Conservation (phyloP, 2,888 invertebrate genomes). For the Vanessa cardui region DNA sequence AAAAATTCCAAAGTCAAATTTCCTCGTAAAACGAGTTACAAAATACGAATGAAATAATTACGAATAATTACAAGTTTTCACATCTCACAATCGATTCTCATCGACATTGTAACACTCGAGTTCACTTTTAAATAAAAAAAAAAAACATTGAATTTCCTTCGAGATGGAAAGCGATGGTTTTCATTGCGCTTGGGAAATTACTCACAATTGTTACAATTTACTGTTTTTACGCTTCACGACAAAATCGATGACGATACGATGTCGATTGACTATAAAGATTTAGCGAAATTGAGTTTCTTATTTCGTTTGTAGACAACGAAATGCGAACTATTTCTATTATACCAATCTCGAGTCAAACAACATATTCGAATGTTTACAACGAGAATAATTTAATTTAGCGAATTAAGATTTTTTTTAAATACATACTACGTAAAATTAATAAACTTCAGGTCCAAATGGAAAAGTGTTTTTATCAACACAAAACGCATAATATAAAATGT, state of each 20-base stretch:
- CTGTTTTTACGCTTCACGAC: not conserved
- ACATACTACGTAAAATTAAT: no score
- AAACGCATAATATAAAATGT: no score
- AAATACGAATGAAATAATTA: not conserved
- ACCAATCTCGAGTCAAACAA: no score
- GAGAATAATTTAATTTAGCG: no score
- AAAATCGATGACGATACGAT: not conserved
- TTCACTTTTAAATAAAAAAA: slow-evolving; percentile 17
- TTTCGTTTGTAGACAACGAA: no score
- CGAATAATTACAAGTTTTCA: not conserved
- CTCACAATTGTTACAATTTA: not conserved
- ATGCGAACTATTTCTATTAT: no score
- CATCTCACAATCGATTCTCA: not conserved
- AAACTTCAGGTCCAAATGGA: no score
- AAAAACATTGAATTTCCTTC: slow-evolving; percentile 15
- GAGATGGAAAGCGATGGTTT: slow-evolving; percentile 21
- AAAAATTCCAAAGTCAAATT: no score
- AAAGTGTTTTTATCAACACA: no score
- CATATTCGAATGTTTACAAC: no score
- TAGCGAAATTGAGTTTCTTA: not conserved
- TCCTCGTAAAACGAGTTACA: no score
- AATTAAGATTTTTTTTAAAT: no score
- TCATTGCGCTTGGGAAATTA: slow-evolving; percentile 20
- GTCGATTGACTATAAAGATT: not conserved
- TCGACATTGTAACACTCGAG: not conserved